Evolutionary conservation across 2,113 vertebrate genomes (phyloP).

Genomic region (Anarhynchus alexandrinus): DNA sequence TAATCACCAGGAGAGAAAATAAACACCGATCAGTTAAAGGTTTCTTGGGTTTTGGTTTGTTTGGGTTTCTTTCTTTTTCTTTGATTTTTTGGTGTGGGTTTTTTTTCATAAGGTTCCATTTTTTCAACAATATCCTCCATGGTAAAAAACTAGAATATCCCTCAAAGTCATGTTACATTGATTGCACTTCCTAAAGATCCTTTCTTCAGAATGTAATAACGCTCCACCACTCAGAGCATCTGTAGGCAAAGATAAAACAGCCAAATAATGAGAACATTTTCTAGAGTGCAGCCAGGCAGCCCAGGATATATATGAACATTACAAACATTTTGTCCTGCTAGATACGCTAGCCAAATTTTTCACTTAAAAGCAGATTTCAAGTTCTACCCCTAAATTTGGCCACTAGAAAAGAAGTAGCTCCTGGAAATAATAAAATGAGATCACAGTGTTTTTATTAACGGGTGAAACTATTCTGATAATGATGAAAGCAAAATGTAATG

Average conservation of each 20-base stretch:
- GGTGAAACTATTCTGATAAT: conserved; percentile 5
- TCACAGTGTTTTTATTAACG: conserved; percentile 17
- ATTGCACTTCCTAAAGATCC: background rate
- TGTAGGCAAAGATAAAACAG: background rate
- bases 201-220: background rate
- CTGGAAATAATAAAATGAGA: conserved; percentile 55
- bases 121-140: background rate
- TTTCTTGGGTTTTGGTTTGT: background rate
- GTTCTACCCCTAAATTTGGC: background rate
- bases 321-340: background rate
- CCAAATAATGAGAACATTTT: background rate
- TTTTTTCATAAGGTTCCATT: background rate
- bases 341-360: background rate
- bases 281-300: background rate
- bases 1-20: background rate
- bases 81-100: too few species aligned
- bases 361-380: conserved; percentile 1
- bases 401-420: background rate
- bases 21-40: background rate
- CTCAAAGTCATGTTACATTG: background rate
- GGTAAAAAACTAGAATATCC: background rate
- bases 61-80: background rate
- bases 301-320: background rate
- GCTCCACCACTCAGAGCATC: background rate
- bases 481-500: conserved; percentile 52